Base-by-base conservation (phyloP, 1,140 invertebrate species). In the Conus ventricosus region DNA sequence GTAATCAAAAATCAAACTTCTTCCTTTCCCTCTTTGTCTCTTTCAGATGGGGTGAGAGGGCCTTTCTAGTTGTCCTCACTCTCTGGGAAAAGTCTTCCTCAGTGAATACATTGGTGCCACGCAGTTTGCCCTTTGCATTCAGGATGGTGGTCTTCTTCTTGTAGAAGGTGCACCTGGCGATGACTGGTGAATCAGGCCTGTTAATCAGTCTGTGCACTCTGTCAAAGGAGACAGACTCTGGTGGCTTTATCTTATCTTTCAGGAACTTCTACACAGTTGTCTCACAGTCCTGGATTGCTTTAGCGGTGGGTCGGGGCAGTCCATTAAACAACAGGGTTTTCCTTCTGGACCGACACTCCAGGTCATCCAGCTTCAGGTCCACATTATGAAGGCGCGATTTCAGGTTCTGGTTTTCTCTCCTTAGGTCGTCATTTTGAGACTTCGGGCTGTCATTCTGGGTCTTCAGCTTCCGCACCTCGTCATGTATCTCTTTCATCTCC, bases 91-190 rank as follows among this genome's bases (percentile, higher is more conserved):
- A 78, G 27, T 4, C 75, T 4, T 78, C 75, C 11, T 5, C 75
- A 39, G 5, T n/a, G n/a, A 78, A 15, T 10, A 78, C n/a, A 23
- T 78, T 39, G 75, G 23, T 78, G 75, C 75, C 75, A 78, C 75
- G 75, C 23, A 78, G 75, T n/a, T 78, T 78, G n/a, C 75, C 27
- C 75, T 78, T 78, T n/a, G 75, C 75, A 1, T 78, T 78, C 23
- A 78, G 75, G 75, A 78, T 78, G 23, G 23, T n/a, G 23, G 27
- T 39, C 75, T 39, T 78, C 23, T 78, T 5, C 75, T 78, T 78
- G 75, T 78, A 78, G 75, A 78, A 78, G 75, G 75, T 39, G 27
- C 75, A 78, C 23, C 75, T 39, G n/a, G n/a, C n/a, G n/a, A n/a
- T n/a, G 75, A 78, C 27, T 39, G 75, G 75, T 11, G 75, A n/a